Evolutionary conservation across 2,888 invertebrate genomes (phyloP), one percentile per base, ranked within the genome.

Genomic region (Acholoe squamosa): DNA sequence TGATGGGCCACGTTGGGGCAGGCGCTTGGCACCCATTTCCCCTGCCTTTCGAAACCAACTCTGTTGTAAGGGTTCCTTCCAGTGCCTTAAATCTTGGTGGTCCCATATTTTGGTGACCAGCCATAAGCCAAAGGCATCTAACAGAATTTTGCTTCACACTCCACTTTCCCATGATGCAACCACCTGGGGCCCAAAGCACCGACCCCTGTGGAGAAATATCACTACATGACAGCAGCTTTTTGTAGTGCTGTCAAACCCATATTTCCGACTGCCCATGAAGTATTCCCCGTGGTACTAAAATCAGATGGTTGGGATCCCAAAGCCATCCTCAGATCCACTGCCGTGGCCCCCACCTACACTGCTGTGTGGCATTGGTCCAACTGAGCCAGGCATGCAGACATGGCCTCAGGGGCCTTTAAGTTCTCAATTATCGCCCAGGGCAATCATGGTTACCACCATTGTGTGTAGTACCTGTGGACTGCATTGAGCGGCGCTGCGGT

Each of bases 361-460:
- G 19, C n/a, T 14, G 33, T 34, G 84, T 84, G 84, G 84, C 84
- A 84, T 43, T 7, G 28, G 14, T 84, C 84, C 84, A 84, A 84
- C 33, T 19, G 19, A 71, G 77, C 5, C 43, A 84, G 84, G 84
- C 43, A 84, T 84, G 84, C 84, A 84, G 84, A 84, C 84, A 84
- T 33, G 34, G 43, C 84, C 84, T 1, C 84, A 43, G 84, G 84
- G 34, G 34, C 77, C 33, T 77, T 61, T 28, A 71, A n/a, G 0
- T 16, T 43, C 84, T 1, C 84, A 0, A 34, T 84, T 51, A 84
- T 84, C 43, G 84, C 84, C 84, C 22, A 51, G 51, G 84, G 84
- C 84, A 84, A 84, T 34, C 19, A 77, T 77, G 34, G 84, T 7
- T 5, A 14, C 34, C 34, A 22, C 84, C 84, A 84, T 84, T 84